Conservation (phyloP, 1,140 invertebrate species). For the Drosophila pallidifrons region DNA sequence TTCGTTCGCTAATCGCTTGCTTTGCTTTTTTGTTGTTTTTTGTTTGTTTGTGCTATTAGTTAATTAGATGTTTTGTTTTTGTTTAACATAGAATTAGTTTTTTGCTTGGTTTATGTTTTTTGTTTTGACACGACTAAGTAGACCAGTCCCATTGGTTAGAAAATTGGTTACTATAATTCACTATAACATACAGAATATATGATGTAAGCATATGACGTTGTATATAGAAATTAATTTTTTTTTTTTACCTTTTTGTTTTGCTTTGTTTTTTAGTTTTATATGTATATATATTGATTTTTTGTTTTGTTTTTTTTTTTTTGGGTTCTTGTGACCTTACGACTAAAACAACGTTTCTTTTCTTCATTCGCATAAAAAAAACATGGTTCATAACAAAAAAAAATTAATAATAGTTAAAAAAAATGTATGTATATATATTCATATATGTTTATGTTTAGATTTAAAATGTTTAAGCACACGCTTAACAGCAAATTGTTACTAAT, state of each 20-base stretch:
- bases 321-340: slow-evolving; percentile 71
- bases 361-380: slow-evolving; percentile 49
- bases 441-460: slow-evolving; percentile 6
- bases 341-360: slow-evolving; percentile 65
- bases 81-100: slow-evolving; percentile 34
- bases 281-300: slow-evolving; percentile 14
- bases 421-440: slow-evolving; percentile 28
- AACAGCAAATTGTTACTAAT: slow-evolving; percentile 32
- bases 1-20: slow-evolving; percentile 48
- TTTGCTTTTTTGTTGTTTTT: slow-evolving; percentile 25
- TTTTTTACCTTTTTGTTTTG: slow-evolving; percentile 14
- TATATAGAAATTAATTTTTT: slow-evolving; percentile 27
- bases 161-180: slow-evolving; percentile 80
- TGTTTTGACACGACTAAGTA: slow-evolving; percentile 76
- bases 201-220: slow-evolving; percentile 23
- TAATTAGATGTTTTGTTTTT: slow-evolving; percentile 19
- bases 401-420: slow-evolving; percentile 70
- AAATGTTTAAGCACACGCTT: slow-evolving; percentile 18
- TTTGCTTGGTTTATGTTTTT: slow-evolving; percentile 23
- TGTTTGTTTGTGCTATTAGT: slow-evolving; percentile 38
- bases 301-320: slow-evolving; percentile 43
- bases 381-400: slow-evolving; percentile 67
- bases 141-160: slow-evolving; percentile 82
- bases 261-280: slow-evolving; percentile 11
- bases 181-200: slow-evolving; percentile 52